Conservation (phyloP, 2,113 vertebrate species). For the Caranx melampygus region DNA sequence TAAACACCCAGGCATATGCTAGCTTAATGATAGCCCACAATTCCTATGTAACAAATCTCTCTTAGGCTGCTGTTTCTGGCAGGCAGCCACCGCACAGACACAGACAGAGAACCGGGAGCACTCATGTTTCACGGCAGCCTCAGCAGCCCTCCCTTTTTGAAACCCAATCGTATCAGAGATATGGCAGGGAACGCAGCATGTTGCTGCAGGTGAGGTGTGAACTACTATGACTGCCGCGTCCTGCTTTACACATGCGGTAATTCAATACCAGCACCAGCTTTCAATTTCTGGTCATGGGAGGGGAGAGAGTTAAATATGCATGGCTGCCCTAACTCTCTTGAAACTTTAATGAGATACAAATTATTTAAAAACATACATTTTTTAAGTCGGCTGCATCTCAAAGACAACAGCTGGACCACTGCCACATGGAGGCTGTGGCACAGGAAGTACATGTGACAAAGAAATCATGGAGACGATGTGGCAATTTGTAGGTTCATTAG, state of each 20-base stretch:
- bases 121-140: conserved; percentile 64
- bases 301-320: conserved; percentile 61
- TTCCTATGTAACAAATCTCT: conserved; percentile 67
- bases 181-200: conserved; percentile 22
- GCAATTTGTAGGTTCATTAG: not conserved
- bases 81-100: conserved; percentile 37
- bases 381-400: conserved; percentile 17
- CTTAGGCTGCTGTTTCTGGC: conserved; percentile 57
- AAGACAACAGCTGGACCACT: conserved; percentile 54
- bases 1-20: conserved; percentile 63
- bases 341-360: conserved; percentile 77
- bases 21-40: conserved; percentile 62
- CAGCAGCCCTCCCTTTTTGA: conserved; percentile 25
- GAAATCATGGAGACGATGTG: not conserved
- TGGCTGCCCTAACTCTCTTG: conserved; percentile 43
- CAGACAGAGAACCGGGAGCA: conserved; percentile 42
- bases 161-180: conserved; percentile 44
- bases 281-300: conserved; percentile 39
- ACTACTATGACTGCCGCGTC: conserved; percentile 45
- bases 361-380: conserved; percentile 73
- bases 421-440: conserved; percentile 7
- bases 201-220: conserved; percentile 66
- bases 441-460: not conserved
- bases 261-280: conserved; percentile 56
- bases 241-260: conserved; percentile 51